Evolutionary conservation across 2,797 vertebrate genomes (phyloP), one percentile per base, ranked within the genome.

Genomic region (Chanos chanos): DNA sequence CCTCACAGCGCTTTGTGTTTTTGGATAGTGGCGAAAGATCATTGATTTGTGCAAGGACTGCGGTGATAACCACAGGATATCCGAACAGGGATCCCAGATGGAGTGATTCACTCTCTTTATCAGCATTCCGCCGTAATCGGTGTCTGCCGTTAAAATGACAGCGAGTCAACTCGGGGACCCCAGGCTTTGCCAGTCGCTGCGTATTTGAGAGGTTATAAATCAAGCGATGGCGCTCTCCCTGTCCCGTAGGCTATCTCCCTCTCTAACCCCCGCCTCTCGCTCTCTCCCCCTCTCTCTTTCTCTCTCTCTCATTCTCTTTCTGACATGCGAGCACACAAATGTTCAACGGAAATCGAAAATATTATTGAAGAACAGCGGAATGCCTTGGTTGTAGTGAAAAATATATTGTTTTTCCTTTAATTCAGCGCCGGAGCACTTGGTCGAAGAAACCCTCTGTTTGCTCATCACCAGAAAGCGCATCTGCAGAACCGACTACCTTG

Each of bases 171-270:
- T 62, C 41, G 64, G 73, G 65, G 68, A 75, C 78, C 77, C 80
- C 68, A 72, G 74, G 79, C 72, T 70, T 15, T 63, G 80, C 72
- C 81, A 73, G 78, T 85, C 83, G 79, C 71, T 81, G 78, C 75
- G 77, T 77, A 81, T 78, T 78, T 81, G 81, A 74, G 68, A 68
- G 75, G 73, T 73, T 68, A 85, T 87, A 84, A 85, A 86, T 86
- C 83, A 84, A 72, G 77, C 3, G 36, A 31, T 30, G 41, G 43
- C 21, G 59, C 48, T 55, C 22, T 37, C 40, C 27, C 62, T 48
- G 27, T 37, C 52, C 37, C 28, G 30, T 8, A 40, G 64, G 37
- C 62, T 50, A 52, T 53, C 25, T 60, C 62, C 49, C 41, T 43
- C 40, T 55, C 56, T 43, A 16, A 43, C 36, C 10, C 27, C 56